Evolutionary conservation across 2,113 vertebrate species (phyloP).

Genomic region (Spea multiplicata): DNA sequence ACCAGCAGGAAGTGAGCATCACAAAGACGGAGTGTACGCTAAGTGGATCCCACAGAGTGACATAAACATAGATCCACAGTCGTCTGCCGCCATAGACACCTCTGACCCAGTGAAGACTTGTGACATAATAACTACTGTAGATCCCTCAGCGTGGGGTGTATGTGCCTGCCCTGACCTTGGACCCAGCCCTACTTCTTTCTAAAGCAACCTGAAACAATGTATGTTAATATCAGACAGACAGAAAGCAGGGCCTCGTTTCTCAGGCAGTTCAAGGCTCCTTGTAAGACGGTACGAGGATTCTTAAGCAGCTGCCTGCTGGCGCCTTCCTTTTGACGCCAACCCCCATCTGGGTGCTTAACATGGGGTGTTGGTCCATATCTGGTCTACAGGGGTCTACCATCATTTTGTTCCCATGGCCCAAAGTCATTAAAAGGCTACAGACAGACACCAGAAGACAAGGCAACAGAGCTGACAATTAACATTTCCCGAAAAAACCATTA

Average conservation of each 20-base stretch:
- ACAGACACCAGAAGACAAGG: background rate
- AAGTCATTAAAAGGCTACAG: background rate
- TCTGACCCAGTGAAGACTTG: constrained; percentile 6
- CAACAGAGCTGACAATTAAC: no score
- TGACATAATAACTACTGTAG: constrained; percentile 15
- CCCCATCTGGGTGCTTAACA: background rate
- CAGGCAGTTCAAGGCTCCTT: background rate
- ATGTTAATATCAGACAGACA: constrained; percentile 5
- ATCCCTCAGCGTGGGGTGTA: constrained; percentile 13
- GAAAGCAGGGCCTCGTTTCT: background rate
- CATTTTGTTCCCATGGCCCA: background rate
- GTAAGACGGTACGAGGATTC: background rate
- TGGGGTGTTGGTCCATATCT: background rate
- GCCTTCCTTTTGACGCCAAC: no score
- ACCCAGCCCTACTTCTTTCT: constrained; percentile 16
- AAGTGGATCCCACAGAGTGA: background rate
- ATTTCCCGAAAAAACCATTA: no score
- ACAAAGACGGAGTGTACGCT: background rate
- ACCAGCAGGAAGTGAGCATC: background rate
- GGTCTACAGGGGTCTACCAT: background rate
- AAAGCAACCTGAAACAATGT: constrained; percentile 15
- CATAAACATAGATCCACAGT: constrained; percentile 1
- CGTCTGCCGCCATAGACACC: constrained; percentile 7
- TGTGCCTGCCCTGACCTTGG: constrained; percentile 25
- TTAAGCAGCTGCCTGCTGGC: constrained; percentile 18